phyloP scores from a whole-genome alignment of 2,888 invertebrate species.

The Cryptocephalus primarius region DNA sequence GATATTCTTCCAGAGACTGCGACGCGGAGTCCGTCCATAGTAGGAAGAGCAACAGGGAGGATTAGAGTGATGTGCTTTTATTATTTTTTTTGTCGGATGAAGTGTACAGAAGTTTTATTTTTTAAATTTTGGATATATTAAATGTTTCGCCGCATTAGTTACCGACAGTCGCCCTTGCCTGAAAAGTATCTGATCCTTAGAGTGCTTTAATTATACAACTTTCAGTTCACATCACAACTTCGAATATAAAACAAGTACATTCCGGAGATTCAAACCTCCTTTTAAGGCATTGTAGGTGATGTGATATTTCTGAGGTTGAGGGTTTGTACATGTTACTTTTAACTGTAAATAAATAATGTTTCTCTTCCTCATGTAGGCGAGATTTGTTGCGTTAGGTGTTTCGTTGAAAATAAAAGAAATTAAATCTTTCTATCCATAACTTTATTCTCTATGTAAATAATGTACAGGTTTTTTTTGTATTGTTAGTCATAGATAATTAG shows the following conservation, averaged over 20 bases:
- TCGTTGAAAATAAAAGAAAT: constrained; percentile 1
- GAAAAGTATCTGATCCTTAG: too few relatives aligned
- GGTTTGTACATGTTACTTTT: background rate
- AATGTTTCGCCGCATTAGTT: background rate
- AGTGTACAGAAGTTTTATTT: too few relatives aligned
- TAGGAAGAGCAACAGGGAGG: constrained; percentile 22
- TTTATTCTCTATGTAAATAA: too few relatives aligned
- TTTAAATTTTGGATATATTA: background rate
- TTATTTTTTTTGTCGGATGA: background rate
- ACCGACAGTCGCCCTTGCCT: too few relatives aligned
- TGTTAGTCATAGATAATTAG: too few relatives aligned
- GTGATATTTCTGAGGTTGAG: background rate
- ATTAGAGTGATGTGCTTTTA: constrained; percentile 11
- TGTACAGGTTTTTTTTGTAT: too few relatives aligned
- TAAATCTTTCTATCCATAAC: constrained; percentile 2
- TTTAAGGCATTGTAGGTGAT: background rate
- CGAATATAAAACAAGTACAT: background rate
- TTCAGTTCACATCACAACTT: background rate
- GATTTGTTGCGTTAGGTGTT: too few relatives aligned
- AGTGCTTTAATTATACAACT: too few relatives aligned
- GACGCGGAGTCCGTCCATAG: constrained; percentile 23
- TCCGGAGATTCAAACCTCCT: background rate
- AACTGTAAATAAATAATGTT: background rate
- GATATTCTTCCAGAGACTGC: constrained; percentile 20
- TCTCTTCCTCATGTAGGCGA: background rate